Base-by-base conservation (phyloP, 2,888 invertebrate genomes). In the Pammene aurita region DNA sequence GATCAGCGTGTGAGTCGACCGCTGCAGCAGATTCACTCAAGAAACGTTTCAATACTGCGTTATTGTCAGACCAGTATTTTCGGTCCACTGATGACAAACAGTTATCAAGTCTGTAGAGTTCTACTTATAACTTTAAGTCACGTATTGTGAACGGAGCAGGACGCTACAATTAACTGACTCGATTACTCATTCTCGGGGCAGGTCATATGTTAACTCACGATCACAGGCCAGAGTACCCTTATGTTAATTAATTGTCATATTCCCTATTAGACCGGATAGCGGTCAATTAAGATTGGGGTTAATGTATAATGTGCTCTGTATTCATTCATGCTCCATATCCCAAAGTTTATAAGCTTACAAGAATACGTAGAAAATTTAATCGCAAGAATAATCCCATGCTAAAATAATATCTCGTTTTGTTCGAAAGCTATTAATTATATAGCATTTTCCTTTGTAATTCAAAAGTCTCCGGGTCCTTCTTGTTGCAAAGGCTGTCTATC, bases 151-250 rank as follows among this genome's bases (percentile, higher is more conserved):
- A 48, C 9, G 7, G 16, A 48, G 48, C 54, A 63, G 42, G 42
- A 54, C 54, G 44, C 13, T 41, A 55, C 44, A 54, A 55, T 64
- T 55, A 64, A 54, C 35, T 42, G 50, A 63, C 34, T 64, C 18
- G 63, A 64, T 55, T 64, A 64, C 63, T n/a, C 58, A 46, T 35
- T 26, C 48, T 50, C 61, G 48, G 61, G 60, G 60, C 60, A 16
- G 60, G 62, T 62, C 62, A 62, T 52, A 62, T 7, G 62, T 62
- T 62, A 62, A 62, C 50, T 62, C n/a, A 41, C 50, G 44, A 35
- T 44, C 50, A 7, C 60, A 44, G 60, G 14, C 38, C 63, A 44
- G 52, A 52, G 54, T 55, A 64, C 44, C 34, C 34, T 55, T 54
- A 18, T 50, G 50, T 41, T 61, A 61, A 50, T 38, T 50, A 61